Percentiles rank a stretch among this genome's conserved stretches.
Evolutionary conservation across 2,797 vertebrate species (phyloP).

Genomic region (Coranthus polyacanthus): DNA sequence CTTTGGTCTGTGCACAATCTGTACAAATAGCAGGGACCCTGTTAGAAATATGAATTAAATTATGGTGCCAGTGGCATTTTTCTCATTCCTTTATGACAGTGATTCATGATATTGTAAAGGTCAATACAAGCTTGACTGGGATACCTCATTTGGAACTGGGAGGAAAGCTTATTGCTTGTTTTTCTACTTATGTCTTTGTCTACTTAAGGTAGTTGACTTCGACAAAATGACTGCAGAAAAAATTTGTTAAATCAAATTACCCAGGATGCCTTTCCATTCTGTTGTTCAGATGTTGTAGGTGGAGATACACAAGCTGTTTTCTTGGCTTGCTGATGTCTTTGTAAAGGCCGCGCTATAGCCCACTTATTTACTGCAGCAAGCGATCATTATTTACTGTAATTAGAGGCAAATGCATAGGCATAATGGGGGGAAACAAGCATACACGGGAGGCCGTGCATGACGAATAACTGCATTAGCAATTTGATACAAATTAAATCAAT

Average conservation of each 20-base stretch:
- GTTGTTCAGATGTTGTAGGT: slow-evolving; percentile 10
- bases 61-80: slow-evolving; percentile 16
- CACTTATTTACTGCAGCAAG: slow-evolving; percentile 59
- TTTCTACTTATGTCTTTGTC: background rate
- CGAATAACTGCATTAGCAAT: slow-evolving; percentile 77
- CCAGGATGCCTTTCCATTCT: slow-evolving; percentile 2
- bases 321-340: slow-evolving; percentile 36
- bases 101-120: too few species aligned
- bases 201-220: background rate
- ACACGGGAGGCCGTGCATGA: slow-evolving; percentile 63
- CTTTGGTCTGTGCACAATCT: slow-evolving; percentile 1
- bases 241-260: background rate
- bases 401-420: slow-evolving; percentile 66
- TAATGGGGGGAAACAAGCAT: slow-evolving; percentile 73
- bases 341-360: slow-evolving; percentile 36
- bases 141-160: slow-evolving; percentile 10
- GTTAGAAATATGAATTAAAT: slow-evolving; percentile 15
- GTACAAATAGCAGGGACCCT: slow-evolving; percentile 1
- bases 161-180: slow-evolving; percentile 11
- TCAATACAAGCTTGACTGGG: slow-evolving; percentile 7
- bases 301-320: slow-evolving; percentile 38
- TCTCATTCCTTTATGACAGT: background rate
- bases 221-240: slow-evolving; percentile 22
- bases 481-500: slow-evolving; percentile 80
- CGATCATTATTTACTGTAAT: slow-evolving; percentile 71